Evolutionary conservation across 2,797 vertebrate species (phyloP), one percentile per base, ranked within the genome.

Genomic region (Sparus aurata): DNA sequence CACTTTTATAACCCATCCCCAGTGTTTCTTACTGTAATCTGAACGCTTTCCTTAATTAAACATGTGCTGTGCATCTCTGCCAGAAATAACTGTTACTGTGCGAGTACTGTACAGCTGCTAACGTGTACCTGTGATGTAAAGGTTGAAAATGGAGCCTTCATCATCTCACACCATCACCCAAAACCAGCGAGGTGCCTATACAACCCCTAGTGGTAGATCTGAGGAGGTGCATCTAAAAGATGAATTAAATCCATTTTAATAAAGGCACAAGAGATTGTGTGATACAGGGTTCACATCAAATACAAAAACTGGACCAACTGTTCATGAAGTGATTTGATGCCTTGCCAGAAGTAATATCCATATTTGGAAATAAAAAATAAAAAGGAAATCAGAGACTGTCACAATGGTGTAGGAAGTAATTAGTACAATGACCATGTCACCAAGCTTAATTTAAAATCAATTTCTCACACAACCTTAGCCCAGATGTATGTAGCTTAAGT

Each of bases 151-250:
- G 75, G 64, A 74, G 17, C 10, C 20, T 38, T 18, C 23, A 8
- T 34, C 27, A 50, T 12, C 11, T 13, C 0, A 7, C 0, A 22
- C 7, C 16, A 3, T 23, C 12, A 1, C 18, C 1, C 2, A 16
- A 47, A 6, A 43, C 11, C 23, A 2, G 2, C 11, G 15, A 1
- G 12, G 54, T 54, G 16, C 6, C 15, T 23, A 0, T 20, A 3
- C 25, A 0, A 68, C 53, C 30, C 69, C 63, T 49, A n/a, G 0
- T 65, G 73, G 68, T 30, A 16, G 2, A 4, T 53, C 50, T 47
- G 34, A 50, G 15, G 1, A 72, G 15, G 17, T 58, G 52, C 34
- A 71, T 34, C 11, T 0, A 27, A 5, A 20, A 11, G 1, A 22
- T 17, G 25, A 20, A 47, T 12, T 5, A 25, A 34, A 20, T 41